Evolutionary conservation across 2,797 vertebrate genomes (phyloP), one percentile per base, ranked within the genome.

Genomic region (Alosa sapidissima): DNA sequence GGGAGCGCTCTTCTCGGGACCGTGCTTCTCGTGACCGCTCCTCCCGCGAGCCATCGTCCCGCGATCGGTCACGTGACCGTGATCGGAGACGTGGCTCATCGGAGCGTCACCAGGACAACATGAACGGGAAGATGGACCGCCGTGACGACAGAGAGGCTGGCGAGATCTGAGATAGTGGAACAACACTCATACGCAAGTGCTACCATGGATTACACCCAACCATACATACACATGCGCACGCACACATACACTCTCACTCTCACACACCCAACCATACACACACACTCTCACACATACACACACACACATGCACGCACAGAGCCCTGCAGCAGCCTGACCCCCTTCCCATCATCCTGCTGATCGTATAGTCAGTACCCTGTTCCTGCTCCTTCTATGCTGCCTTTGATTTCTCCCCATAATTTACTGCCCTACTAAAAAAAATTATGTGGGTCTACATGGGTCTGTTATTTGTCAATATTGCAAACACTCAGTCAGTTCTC

Each of bases 101-200:
- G 14, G 95, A 96, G 92, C 93, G 93, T 87, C 91, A 94, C 85
- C 94, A 95, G 13, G 97, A 97, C 87, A 95, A 96, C 41, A 91
- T 97, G 92, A 99, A 98, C 19, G 97, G 97, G 89, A 96, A 96
- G 93, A 93, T 96, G 2, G 94, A 96, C 87, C 94, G 95, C 51
- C 95, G 96, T 21, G 97, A 97, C 82, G 97, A 98, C 93, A 96
- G 97, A 94, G 97, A 98, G 91, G 94, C 95, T 58, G 97, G 97
- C 82, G 97, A 98, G 94, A 96, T 97, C 94, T 99, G 93, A 99
- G 55, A 33, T 28, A 16, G 33, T 41, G 11, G 14, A 72, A 72
- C 65, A 72, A 72, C 10, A 84, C 81, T 16, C 33, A 16, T 62
- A 82, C 65, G 41, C 21, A 81, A 58, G 45, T 81, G 47, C 84